phyloP scores from a whole-genome alignment of 2,888 invertebrate species.

The Ferdinandea cuprea region DNA sequence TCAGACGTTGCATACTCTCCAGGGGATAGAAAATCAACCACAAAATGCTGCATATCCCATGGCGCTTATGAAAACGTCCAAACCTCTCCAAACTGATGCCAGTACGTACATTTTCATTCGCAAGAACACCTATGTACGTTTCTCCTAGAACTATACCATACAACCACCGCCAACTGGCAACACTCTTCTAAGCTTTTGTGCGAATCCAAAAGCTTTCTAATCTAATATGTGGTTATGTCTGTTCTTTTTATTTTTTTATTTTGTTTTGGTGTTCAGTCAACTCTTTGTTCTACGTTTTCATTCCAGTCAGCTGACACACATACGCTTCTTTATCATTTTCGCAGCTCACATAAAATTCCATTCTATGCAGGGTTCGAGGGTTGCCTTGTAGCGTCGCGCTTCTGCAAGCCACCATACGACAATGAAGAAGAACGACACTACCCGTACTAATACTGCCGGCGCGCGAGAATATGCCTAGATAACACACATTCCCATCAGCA shows the following conservation, averaged over 20 bases:
- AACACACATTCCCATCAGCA: slow-evolving; percentile 47
- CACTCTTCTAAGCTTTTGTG: slow-evolving; percentile 48
- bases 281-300: slow-evolving; percentile 18
- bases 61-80: too few species aligned
- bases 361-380: background rate
- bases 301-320: slow-evolving; percentile 42
- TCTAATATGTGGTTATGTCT: slow-evolving; percentile 31
- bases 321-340: slow-evolving; percentile 28
- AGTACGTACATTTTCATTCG: too few species aligned
- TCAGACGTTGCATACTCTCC: too few species aligned
- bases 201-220: slow-evolving; percentile 53
- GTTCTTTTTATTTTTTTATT: background rate
- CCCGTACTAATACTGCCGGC: too few species aligned
- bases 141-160: background rate
- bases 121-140: background rate
- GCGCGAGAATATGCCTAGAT: slow-evolving; percentile 59
- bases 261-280: slow-evolving; percentile 17
- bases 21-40: too few species aligned
- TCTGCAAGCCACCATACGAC: slow-evolving; percentile 38
- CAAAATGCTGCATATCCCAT: too few species aligned
- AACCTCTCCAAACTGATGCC: too few species aligned
- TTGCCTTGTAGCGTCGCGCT: slow-evolving; percentile 1
- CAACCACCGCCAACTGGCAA: slow-evolving; percentile 23
- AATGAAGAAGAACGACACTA: too few species aligned
- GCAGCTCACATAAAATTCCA: slow-evolving; percentile 43